phyloP scores from a whole-genome alignment of 1,140 invertebrate genomes.

The Argopecten irradians region DNA sequence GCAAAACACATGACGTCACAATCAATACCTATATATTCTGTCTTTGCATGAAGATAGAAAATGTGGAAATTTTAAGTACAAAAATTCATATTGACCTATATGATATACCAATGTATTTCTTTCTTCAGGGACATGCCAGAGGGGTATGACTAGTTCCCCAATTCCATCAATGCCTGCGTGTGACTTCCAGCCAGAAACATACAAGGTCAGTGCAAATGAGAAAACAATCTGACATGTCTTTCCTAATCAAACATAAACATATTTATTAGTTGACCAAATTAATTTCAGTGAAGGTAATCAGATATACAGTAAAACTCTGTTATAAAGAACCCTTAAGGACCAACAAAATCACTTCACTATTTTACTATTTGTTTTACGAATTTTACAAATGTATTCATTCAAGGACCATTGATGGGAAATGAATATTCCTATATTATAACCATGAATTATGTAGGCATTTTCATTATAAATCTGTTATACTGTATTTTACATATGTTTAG shows the following conservation, averaged over 20 bases:
- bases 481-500: not conserved
- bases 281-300: not conserved
- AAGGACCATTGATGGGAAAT: too few species aligned
- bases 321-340: not conserved
- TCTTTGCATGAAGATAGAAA: too few species aligned
- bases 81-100: too few species aligned
- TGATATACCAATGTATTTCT: not conserved
- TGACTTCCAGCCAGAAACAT: conserved; percentile 68
- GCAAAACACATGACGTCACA: too few species aligned
- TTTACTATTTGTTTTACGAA: not conserved
- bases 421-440: too few species aligned
- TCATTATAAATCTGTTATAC: not conserved
- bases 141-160: not conserved
- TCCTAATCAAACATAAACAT: not conserved
- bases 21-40: too few species aligned
- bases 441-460: too few species aligned
- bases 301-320: not conserved
- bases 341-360: too few species aligned
- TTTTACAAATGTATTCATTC: not conserved
- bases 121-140: not conserved
- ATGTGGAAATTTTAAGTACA: too few species aligned
- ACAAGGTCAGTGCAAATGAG: conserved; percentile 57
- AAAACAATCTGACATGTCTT: not conserved
- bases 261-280: not conserved
- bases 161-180: conserved; percentile 65